Evolutionary conservation across 2,888 invertebrate genomes (phyloP).

Genomic region (Coelogynopora nodosa): DNA sequence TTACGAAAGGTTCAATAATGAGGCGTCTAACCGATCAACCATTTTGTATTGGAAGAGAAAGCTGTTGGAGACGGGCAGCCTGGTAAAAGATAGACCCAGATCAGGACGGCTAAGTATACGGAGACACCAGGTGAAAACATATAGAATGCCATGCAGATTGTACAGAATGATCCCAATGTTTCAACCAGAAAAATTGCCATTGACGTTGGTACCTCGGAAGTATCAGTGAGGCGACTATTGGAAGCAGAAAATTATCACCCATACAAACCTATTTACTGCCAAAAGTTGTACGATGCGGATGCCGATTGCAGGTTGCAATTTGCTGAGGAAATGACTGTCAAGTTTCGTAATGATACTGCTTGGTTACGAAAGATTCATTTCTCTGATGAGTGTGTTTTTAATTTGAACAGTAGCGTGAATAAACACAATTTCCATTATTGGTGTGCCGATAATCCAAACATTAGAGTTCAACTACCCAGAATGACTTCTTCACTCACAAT

Average conservation of each 20-base stretch:
- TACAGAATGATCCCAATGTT: not conserved
- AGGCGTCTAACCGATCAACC: not conserved
- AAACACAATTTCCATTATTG: not conserved
- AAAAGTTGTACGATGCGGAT: not conserved
- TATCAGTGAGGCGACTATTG: not conserved
- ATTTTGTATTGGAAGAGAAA: not conserved
- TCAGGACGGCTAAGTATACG: not conserved
- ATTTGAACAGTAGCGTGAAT: not conserved
- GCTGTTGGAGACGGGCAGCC: not conserved
- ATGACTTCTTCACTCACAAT: no score
- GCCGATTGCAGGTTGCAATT: not conserved
- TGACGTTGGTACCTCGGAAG: not conserved
- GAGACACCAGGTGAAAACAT: not conserved
- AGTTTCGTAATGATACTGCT: not conserved
- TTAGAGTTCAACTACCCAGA: no score
- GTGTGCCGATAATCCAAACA: not conserved
- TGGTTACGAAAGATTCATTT: not conserved
- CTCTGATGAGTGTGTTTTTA: not conserved
- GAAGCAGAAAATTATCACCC: not conserved
- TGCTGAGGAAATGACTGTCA: not conserved
- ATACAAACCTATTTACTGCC: not conserved
- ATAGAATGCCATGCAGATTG: not conserved
- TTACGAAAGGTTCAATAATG: not conserved
- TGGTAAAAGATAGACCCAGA: not conserved
- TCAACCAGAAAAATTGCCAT: not conserved